Base-by-base conservation (phyloP, 2,888 invertebrate genomes). In the Bhutanitis thaidina region DNA sequence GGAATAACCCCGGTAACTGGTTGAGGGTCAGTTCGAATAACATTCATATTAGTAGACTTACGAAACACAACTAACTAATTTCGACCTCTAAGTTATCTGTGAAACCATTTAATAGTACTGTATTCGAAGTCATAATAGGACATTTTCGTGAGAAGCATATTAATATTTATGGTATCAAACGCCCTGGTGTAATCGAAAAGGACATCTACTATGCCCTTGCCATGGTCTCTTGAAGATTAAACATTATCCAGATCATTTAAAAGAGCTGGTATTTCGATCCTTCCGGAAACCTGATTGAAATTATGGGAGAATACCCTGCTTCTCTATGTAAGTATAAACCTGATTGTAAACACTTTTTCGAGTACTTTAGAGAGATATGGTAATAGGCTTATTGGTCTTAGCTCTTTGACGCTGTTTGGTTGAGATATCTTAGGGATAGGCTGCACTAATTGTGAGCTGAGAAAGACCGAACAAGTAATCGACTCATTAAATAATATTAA, bases 141-240 rank as follows among this genome's bases (percentile, higher is more conserved):
- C 30, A 30, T 30, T 10, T 30, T 30, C 2, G 30, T 2, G 2
- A 30, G 30, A 7, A 30, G 2, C 10, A 30, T 10, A 2, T 7
- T 3, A 8, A 30, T 9, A 30, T 7, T 48, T 0, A 69, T 59
- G 13, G 52, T 49, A 36, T 71, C 68, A 37, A 71, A 71, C 5
- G 67, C 70, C 12, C 67, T 62, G 0, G 65, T 62, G 35, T 61
- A 69, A 43, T 70, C 68, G 5, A 69, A 55, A 0, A 67, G 38
- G 0, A 59, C 51, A 2, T 66, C 34, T 0, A 67, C 15, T 0
- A 63, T 62, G 3, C 61, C 49, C 40, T 40, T 34, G 1, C 58
- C 54, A 0, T 16, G n/a, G 35, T 74, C 69, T 1, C 54, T 54
- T 0, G 57, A 63, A 0, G 27, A n/a, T 5, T 64, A 35, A 0